Percentiles rank a stretch among this genome's conserved stretches.
Conservation (phyloP, 2,113 vertebrate genomes). For the Aegithalos caudatus region DNA sequence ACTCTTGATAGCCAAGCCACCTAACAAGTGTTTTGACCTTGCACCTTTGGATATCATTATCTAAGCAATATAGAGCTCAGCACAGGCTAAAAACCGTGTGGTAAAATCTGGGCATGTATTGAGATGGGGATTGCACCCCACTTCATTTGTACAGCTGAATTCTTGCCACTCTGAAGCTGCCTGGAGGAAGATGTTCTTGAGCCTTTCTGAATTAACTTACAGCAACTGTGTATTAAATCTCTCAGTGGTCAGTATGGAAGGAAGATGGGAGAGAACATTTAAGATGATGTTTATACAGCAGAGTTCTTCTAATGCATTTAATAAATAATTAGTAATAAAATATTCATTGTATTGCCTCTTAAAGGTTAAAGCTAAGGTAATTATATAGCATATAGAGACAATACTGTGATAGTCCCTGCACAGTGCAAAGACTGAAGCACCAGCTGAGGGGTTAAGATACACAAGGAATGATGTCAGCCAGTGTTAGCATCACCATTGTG, state of each 20-base stretch:
- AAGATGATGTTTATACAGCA: neutral
- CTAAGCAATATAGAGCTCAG: neutral
- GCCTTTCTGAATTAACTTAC: neutral
- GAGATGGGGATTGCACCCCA: neutral
- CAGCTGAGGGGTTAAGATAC: neutral
- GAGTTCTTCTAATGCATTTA: neutral
- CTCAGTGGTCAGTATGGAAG: neutral
- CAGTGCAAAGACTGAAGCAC: neutral
- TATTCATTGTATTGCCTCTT: neutral
- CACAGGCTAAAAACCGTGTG: neutral
- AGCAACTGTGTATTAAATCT: neutral
- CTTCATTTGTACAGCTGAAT: neutral
- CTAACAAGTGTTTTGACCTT: neutral
- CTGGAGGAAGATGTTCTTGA: neutral
- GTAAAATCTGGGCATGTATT: neutral
- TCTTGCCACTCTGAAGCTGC: neutral
- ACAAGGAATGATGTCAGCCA: neutral
- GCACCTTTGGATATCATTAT: neutral
- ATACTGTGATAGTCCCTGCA: neutral
- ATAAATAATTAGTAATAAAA: neutral
- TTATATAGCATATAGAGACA: neutral
- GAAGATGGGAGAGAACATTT: neutral
- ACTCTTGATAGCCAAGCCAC: neutral
- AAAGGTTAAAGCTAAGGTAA: neutral
- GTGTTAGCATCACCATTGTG: neutral